Evolutionary conservation across 2,888 invertebrate species (phyloP).

Genomic region (Melanostoma mellinum): DNA sequence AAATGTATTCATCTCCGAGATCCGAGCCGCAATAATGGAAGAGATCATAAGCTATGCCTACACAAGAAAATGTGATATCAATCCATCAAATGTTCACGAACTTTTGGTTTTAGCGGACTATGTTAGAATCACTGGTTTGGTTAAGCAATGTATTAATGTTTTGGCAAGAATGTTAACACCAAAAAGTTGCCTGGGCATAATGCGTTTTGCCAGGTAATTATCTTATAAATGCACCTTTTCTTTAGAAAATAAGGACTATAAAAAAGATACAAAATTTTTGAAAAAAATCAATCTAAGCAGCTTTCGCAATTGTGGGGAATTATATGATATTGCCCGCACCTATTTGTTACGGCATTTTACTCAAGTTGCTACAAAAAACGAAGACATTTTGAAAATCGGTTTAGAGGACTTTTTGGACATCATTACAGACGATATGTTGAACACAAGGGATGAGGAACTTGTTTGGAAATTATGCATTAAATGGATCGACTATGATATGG

Average conservation of each 20-base stretch:
- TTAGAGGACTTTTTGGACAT: constrained; percentile 89
- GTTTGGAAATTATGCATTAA: constrained; percentile 93
- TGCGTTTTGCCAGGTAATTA: constrained; percentile 89
- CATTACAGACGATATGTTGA: constrained; percentile 91
- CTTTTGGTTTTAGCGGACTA: constrained; percentile 94
- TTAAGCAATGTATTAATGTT: constrained; percentile 91
- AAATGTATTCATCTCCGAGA: constrained; percentile 89
- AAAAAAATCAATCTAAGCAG: constrained; percentile 67
- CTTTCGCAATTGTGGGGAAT: constrained; percentile 80
- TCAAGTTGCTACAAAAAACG: constrained; percentile 87
- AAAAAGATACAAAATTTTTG: no score
- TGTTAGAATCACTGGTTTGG: constrained; percentile 91
- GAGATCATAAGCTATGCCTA: constrained; percentile 93
- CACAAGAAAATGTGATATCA: constrained; percentile 89
- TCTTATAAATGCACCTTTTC: background rate
- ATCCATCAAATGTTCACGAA: constrained; percentile 90
- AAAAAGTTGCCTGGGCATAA: constrained; percentile 92
- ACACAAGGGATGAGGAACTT: constrained; percentile 93
- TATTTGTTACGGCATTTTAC: constrained; percentile 90
- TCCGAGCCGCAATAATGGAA: constrained; percentile 89
- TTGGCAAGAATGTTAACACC: constrained; percentile 87
- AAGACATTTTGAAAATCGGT: constrained; percentile 88
- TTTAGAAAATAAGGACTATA: no score
- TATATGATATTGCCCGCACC: constrained; percentile 87
- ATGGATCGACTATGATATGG: constrained; percentile 92